These are phyloP conservation scores for Dryoscopus gambensis DNA, from an alignment of 2,113 vertebrate genomes.

Conservation along the genomic window DNA sequence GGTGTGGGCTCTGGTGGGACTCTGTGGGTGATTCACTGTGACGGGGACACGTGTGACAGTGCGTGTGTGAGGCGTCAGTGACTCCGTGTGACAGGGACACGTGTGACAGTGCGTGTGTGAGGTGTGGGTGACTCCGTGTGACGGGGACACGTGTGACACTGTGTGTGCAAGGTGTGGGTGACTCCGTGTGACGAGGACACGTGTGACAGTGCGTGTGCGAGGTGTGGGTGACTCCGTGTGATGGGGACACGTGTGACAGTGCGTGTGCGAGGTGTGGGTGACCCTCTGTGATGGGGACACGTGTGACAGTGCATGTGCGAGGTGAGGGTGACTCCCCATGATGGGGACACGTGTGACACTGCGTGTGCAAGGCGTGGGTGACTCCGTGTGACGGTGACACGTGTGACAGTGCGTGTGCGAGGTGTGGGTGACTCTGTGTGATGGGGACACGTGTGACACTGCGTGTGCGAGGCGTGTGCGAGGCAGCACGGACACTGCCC, in stretches of 20 bases:
- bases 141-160: background rate
- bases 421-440: background rate
- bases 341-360: background rate
- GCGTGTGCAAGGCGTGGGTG: background rate
- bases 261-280: background rate
- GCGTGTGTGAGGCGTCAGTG: no score
- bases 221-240: rapidly evolving
- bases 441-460: background rate
- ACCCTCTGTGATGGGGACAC: no score
- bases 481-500: background rate
- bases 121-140: background rate
- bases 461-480: background rate
- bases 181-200: background rate
- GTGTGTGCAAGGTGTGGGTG: background rate
- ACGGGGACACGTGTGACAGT: no score
- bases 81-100: no score
- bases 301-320: background rate
- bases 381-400: background rate
- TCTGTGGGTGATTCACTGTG: background rate
- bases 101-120: background rate
- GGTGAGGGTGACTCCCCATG: background rate
- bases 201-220: background rate
- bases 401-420: background rate
- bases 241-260: no score
- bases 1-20: background rate